Conservation (phyloP, 2,113 vertebrate genomes). For the Cebus imitator region DNA sequence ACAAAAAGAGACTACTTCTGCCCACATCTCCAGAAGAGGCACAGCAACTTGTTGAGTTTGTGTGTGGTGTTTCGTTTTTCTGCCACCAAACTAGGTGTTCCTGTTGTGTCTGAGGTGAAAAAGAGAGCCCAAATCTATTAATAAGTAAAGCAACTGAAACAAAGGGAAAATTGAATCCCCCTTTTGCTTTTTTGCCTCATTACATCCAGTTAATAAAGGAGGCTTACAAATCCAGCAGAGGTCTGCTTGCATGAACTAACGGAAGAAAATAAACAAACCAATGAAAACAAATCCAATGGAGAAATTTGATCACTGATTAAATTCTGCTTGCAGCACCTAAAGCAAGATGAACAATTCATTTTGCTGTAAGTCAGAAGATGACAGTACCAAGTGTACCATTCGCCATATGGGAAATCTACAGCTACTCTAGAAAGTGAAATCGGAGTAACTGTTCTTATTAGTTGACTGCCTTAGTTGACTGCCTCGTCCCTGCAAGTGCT, state of each 20-base stretch:
- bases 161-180: not conserved
- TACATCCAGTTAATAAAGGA: not conserved
- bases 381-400: fast-evolving
- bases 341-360: not conserved
- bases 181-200: not conserved
- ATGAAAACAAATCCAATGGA: not conserved
- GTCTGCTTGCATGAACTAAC: not conserved
- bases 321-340: not conserved
- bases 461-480: not conserved
- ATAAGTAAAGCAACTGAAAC: not conserved
- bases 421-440: not conserved
- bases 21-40: not conserved
- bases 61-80: not conserved
- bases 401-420: not conserved
- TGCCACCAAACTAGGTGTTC: not conserved
- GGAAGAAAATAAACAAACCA: too few species aligned
- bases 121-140: not conserved
- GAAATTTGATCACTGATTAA: not conserved
- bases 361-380: not conserved
- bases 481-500: not conserved
- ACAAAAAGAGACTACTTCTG: not conserved
- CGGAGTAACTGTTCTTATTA: fast-evolving
- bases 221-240: not conserved
- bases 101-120: not conserved
- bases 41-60: not conserved